Evolutionary conservation across 2,113 vertebrate genomes (phyloP).

Genomic region (Burhinus bistriatus): DNA sequence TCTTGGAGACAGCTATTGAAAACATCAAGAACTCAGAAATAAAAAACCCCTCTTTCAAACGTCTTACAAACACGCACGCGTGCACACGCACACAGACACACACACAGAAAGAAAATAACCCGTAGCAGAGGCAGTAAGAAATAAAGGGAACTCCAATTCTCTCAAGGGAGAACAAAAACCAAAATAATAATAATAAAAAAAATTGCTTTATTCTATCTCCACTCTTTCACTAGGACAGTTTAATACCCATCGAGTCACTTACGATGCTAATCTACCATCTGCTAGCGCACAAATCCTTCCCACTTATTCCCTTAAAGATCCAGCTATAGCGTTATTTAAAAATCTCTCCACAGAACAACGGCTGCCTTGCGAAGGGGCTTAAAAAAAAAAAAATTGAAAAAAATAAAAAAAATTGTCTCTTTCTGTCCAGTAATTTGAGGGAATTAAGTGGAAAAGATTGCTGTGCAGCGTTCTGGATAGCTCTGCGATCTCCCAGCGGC

Average conservation of each 20-base stretch:
- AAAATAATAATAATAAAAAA: not conserved
- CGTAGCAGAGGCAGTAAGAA: not conserved
- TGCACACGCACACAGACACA: not conserved
- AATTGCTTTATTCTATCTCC: constrained; percentile 6
- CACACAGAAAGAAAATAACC: not conserved
- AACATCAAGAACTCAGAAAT: not conserved
- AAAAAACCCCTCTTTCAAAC: not conserved
- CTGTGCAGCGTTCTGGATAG: not conserved
- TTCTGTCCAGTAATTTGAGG: not conserved
- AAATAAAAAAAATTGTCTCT: not conserved
- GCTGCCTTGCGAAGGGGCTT: not conserved
- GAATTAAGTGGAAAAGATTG: not conserved
- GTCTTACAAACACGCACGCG: not conserved
- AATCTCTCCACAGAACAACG: not conserved
- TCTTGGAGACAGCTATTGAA: not conserved
- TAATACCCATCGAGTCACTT: constrained; percentile 21
- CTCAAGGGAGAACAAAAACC: not conserved
- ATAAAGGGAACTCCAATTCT: not conserved
- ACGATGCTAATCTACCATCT: constrained; percentile 57
- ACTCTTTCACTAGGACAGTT: constrained; percentile 14
- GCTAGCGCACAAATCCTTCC: constrained; percentile 40
- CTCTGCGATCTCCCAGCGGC: not conserved
- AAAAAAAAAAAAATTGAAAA: not conserved
- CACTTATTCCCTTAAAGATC: constrained; percentile 46
- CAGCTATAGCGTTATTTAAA: not conserved